phyloP scores from a whole-genome alignment of 2,797 vertebrate genomes.

The Chaenodraco wilsoni region DNA sequence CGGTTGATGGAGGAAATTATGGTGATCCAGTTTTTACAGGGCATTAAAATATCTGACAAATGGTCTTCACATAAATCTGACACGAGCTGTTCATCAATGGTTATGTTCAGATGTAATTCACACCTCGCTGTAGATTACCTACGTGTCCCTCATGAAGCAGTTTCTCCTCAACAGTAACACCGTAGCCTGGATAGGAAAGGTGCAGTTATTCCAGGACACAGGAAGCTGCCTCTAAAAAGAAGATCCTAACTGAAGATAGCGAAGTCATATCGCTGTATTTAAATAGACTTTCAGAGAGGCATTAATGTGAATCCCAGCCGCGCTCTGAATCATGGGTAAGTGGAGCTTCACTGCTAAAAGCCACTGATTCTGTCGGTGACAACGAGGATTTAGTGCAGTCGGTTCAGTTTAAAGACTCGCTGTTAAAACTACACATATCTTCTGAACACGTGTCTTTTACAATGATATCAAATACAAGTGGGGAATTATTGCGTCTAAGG shows the following conservation, averaged over 20 bases:
- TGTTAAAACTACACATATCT: not conserved
- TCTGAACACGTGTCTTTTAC: not conserved
- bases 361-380: not conserved
- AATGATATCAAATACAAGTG: not conserved
- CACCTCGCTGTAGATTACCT: not conserved
- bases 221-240: not conserved
- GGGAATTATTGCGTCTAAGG: slow-evolving; percentile 14
- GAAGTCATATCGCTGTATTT: not conserved
- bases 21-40: not conserved
- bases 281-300: not conserved
- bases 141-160: not conserved
- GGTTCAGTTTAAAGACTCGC: not conserved
- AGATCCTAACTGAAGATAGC: not conserved
- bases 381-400: not conserved
- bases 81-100: not conserved
- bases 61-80: not conserved
- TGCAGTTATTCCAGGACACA: not conserved
- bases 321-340: not conserved
- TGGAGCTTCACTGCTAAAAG: not conserved
- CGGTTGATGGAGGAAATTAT: not conserved
- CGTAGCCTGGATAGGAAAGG: no score
- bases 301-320: slow-evolving; percentile 2
- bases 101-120: not conserved
- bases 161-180: not conserved
- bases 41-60: not conserved